These are phyloP conservation scores for Enteromius anoplus DNA, from an alignment of 2,797 vertebrate genomes.

Conservation along the genomic window DNA sequence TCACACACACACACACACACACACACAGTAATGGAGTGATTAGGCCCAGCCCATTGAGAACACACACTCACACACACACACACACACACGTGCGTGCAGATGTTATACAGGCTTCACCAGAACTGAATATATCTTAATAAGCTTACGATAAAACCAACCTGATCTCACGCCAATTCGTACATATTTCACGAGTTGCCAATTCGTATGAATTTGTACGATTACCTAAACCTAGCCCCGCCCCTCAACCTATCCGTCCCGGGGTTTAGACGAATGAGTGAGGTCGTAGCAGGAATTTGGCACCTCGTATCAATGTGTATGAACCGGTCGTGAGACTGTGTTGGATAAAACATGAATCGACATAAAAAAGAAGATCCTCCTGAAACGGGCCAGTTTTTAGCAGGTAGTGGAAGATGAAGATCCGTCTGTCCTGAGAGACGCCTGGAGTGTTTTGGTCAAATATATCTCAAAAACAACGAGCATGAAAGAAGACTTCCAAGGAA, in stretches of 20 bases:
- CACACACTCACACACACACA: conserved; percentile 65
- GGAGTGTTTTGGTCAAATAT: conserved; percentile 33
- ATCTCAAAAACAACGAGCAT: not conserved
- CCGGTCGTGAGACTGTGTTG: too few species aligned
- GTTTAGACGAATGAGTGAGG: too few species aligned
- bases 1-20: conserved; percentile 69
- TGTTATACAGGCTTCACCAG: conserved; percentile 58
- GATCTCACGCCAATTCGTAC: too few species aligned
- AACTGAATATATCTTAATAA: conserved; percentile 60
- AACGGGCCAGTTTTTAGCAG: not conserved
- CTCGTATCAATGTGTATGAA: too few species aligned
- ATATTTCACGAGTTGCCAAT: too few species aligned
- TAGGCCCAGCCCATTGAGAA: conserved; percentile 81
- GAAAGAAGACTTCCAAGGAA: not conserved
- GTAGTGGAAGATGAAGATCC: conserved; percentile 14
- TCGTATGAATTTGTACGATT: too few species aligned
- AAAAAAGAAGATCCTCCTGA: conserved; percentile 7
- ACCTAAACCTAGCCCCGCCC: too few species aligned
- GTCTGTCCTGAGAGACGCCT: not conserved
- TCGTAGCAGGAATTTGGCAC: too few species aligned
- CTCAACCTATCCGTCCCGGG: too few species aligned
- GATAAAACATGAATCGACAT: conserved; percentile 24
- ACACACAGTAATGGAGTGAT: conserved; percentile 72
- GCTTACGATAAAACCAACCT: conserved; percentile 9
- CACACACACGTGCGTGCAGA: conserved; percentile 57